Percentiles rank a stretch among this genome's conserved stretches.
Evolutionary conservation across 2,113 vertebrate genomes (phyloP).

Genomic region (Ctenodactylus gundi): DNA sequence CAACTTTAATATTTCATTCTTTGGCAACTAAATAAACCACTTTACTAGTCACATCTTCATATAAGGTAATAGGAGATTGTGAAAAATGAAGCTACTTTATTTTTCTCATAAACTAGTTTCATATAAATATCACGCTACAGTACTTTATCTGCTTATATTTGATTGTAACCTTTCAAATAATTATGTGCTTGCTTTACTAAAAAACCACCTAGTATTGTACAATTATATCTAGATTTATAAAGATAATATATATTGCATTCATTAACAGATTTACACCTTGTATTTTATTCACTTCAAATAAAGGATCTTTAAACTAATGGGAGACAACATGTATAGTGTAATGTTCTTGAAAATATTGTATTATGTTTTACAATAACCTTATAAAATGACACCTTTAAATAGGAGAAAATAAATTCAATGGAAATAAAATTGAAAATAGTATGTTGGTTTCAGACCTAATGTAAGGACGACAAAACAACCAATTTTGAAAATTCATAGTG

Average conservation of each 20-base stretch:
- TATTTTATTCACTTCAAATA: neutral
- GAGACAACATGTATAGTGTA: neutral
- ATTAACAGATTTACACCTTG: neutral
- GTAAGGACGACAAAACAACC: neutral
- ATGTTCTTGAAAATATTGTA: neutral
- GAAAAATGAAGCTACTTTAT: neutral
- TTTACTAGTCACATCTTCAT: neutral
- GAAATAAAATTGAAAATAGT: neutral
- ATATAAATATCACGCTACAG: neutral
- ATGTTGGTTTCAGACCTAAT: neutral
- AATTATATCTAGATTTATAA: neutral
- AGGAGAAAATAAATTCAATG: neutral
- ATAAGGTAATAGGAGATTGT: neutral
- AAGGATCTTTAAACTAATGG: neutral
- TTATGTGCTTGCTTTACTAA: neutral
- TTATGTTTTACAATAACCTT: neutral
- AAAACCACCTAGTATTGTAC: neutral
- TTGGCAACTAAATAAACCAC: constrained; percentile 30
- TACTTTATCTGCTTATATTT: neutral
- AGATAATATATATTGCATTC: neutral
- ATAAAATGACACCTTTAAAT: neutral
- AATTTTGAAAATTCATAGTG: neutral
- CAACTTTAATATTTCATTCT: constrained; percentile 24
- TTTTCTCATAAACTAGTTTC: neutral
- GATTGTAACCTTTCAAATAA: neutral